These are phyloP conservation scores for Pollachius pollachius DNA, from an alignment of 2,113 vertebrate species.

Conservation along the genomic window DNA sequence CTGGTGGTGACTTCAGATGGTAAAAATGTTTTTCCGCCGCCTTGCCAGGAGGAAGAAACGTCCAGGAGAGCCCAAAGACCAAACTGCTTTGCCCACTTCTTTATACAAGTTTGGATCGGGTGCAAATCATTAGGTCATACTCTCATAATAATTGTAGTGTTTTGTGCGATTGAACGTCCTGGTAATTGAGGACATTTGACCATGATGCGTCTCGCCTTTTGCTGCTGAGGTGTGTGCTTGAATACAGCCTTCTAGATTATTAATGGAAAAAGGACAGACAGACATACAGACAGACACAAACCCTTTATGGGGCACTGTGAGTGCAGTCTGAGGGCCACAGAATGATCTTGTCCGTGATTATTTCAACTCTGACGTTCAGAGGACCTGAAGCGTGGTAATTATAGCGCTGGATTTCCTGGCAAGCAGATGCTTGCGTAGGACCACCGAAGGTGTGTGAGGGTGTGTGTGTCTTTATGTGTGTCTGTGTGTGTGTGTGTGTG, in stretches of 20 bases:
- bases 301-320: conserved; percentile 7
- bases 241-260: background rate
- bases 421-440: conserved; percentile 39
- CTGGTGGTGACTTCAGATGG: too few species aligned
- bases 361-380: conserved; percentile 17
- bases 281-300: conserved; percentile 1
- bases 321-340: conserved; percentile 25
- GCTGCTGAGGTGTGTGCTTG: background rate
- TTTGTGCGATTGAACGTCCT: too few species aligned
- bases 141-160: too few species aligned
- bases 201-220: too few species aligned
- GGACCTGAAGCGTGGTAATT: conserved; percentile 45
- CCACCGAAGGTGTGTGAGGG: background rate
- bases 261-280: background rate
- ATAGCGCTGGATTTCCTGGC: conserved; percentile 35
- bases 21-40: too few species aligned
- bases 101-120: too few species aligned
- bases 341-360: conserved; percentile 41
- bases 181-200: too few species aligned
- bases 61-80: too few species aligned
- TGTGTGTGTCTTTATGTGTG: background rate
- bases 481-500: background rate
- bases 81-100: too few species aligned
- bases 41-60: too few species aligned
- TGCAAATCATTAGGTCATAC: too few species aligned